Base-by-base conservation (phyloP, 2,888 invertebrate genomes). In the Andricus quercusramuli region DNA sequence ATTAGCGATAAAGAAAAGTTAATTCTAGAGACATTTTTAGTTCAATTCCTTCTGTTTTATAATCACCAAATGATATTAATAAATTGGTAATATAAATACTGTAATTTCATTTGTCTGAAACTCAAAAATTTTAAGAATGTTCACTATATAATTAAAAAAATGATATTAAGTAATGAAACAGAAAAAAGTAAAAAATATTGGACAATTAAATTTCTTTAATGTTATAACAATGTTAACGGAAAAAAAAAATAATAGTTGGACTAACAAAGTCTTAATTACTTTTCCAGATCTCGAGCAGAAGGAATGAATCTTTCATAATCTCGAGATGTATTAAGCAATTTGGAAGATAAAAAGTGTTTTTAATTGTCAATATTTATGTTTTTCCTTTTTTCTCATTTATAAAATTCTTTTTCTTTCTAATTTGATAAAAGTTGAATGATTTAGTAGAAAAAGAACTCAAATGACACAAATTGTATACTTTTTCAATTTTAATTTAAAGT, bases 231-330 rank as follows among this genome's bases (percentile, higher is more conserved):
- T 44, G 3, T 44, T 44, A 17, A 47, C 17, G 17, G 17, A 1
- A 47, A 47, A 47, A 47, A 44, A 17, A 17, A 17, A 47, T 59
- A 59, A 22, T 67, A 11, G 11, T 67, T 41, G 44, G 11, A 41
- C 22, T 3, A 41, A 47, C 2, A n/a, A 37, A 67, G 15, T 41
- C 6, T 44, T 22, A 68, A 68, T 29, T 68, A 44, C 44, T 68
- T 44, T 66, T 70, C 25, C 70, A 17, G 70, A 47, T 20, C 20
- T 25, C 20, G 15, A 47, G 25, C 1, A 41, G 44, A 29, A 44
- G n/a, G 51, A 47, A 70, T 68, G 44, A 29, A 47, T 70, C 25
- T 70, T 51, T 20, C 70, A 51, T 25, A 47, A 47, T 29, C 70
- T 47, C 3, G 29, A 51, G 29, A 70, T 29, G 25, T 6, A 51